Base-by-base conservation (phyloP, 2,797 vertebrate species). In the Sebastolobus alascanus region DNA sequence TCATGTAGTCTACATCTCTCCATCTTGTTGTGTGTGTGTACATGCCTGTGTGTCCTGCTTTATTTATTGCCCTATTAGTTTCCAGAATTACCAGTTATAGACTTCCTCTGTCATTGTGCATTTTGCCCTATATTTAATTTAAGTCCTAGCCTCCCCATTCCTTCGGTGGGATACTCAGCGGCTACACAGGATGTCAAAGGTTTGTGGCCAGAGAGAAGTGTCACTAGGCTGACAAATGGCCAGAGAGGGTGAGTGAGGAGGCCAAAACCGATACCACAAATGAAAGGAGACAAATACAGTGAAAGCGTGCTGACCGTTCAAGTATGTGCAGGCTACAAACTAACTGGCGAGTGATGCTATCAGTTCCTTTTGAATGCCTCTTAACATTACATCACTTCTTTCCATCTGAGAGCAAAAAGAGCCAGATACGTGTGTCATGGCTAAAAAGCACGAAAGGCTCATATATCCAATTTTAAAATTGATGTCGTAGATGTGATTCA, bases 51-150 rank as follows among this genome's bases (percentile, higher is more conserved):
- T 59, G 54, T 40, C 56, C 55, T 46, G 16, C 74, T 69, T 78
- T 40, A 77, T 84, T 80, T 87, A 74, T 82, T 77, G 33, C n/a
- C 27, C 74, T 81, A 77, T 90, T 82, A 74, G 68, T 54, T 70
- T 72, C 31, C 22, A 87, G 66, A 84, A 84, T 88, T 52, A 86
- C 59, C 72, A 70, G 56, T 85, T 77, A 68, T 27, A 37, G 56
- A 54, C 73, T 65, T 84, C 64, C 38, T 75, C 22, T 61, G 50
- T 59, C 61, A 56, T 46, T 80, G 20, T 74, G 50, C 63, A 73
- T 73, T 80, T 82, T 61, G n/a, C 27, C 33, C 22, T 11, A 1
- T 40, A n/a, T 68, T 79, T 59, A 55, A 69, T 79, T 61, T 35
- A n/a, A 81, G 10, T 68, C 56, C 22, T 37, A 29, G 25, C 18